Percentiles rank a stretch among this genome's conserved stretches.
Conservation (phyloP, 2,797 vertebrate genomes). For the Gambusia yucatana region DNA sequence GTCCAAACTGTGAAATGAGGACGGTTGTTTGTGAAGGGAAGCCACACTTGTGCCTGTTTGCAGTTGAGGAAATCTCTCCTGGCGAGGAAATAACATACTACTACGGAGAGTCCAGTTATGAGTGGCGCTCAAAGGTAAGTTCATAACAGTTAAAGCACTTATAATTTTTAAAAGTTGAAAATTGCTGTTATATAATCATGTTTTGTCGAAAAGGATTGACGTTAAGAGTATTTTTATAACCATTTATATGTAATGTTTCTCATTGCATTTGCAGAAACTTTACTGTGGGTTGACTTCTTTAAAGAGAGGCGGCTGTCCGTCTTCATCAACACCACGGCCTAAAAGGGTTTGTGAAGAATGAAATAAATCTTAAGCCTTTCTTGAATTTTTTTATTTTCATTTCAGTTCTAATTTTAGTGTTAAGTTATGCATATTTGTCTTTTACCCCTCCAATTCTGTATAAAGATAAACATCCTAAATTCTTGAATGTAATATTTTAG, state of each 20-base stretch:
- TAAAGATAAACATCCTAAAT: background rate
- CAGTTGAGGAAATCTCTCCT: constrained; percentile 36
- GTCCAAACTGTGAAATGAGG: constrained; percentile 59
- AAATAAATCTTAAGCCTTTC: background rate
- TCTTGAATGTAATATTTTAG: background rate
- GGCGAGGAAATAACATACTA: constrained; percentile 54
- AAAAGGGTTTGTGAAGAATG: constrained; percentile 13
- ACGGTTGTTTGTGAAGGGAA: constrained; percentile 25
- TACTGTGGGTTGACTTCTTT: background rate
- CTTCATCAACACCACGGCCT: constrained; percentile 12
- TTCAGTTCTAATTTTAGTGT: background rate
- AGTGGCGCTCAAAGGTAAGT: constrained; percentile 40
- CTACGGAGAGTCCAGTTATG: constrained; percentile 25
- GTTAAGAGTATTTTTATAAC: background rate
- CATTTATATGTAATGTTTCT: background rate
- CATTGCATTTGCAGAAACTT: constrained; percentile 14
- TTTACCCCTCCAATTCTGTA: background rate
- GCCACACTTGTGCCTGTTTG: constrained; percentile 62
- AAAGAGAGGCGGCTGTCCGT: background rate
- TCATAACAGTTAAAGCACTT: background rate
- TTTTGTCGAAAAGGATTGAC: background rate
- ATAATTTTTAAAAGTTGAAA: background rate
- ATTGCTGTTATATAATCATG: background rate
- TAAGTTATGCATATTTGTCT: background rate
- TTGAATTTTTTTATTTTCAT: background rate